These are phyloP conservation scores for Helarctos malayanus DNA, from an alignment of 2,797 vertebrate species.

Conservation along the genomic window DNA sequence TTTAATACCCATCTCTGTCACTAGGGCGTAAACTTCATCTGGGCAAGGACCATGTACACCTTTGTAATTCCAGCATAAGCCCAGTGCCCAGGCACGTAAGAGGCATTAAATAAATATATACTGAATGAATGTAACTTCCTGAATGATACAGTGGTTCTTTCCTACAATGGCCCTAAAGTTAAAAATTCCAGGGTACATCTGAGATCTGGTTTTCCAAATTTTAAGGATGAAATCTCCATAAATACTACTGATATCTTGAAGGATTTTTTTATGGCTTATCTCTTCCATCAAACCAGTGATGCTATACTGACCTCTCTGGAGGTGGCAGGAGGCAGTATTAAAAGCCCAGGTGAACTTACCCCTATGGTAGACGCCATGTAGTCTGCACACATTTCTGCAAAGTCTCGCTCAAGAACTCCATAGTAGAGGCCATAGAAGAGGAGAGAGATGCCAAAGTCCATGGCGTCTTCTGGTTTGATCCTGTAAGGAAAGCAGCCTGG, in stretches of 20 bases:
- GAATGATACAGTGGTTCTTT: slow-evolving; percentile 7
- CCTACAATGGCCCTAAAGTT: slow-evolving; percentile 20
- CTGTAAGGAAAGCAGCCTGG: slow-evolving; percentile 86
- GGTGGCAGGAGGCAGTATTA: background rate
- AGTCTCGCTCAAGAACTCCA: slow-evolving; percentile 97
- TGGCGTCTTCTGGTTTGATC: slow-evolving; percentile 98
- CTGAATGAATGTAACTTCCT: slow-evolving; percentile 40
- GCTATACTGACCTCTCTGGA: background rate
- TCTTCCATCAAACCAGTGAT: slow-evolving; percentile 20
- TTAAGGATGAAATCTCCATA: slow-evolving; percentile 45
- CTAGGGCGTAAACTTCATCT: background rate
- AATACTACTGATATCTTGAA: background rate
- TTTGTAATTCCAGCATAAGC: slow-evolving; percentile 9
- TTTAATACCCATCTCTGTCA: slow-evolving; percentile 31
- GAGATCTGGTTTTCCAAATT: slow-evolving; percentile 60
- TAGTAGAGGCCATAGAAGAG: slow-evolving; percentile 99
- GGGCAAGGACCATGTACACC: background rate
- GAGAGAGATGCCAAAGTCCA: slow-evolving; percentile 99
- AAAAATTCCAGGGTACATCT: slow-evolving; percentile 50
- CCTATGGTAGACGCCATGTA: slow-evolving; percentile 99
- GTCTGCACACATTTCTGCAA: slow-evolving; percentile 99
- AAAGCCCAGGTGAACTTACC: slow-evolving; percentile 88
- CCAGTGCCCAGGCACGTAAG: background rate
- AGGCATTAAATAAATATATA: slow-evolving; percentile 25
- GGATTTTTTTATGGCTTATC: background rate